A percentile compares a stretch with the other conserved stretches of the same genome.
Evolutionary conservation across 2,797 vertebrate genomes (phyloP).

Genomic region (Lates japonicus): DNA sequence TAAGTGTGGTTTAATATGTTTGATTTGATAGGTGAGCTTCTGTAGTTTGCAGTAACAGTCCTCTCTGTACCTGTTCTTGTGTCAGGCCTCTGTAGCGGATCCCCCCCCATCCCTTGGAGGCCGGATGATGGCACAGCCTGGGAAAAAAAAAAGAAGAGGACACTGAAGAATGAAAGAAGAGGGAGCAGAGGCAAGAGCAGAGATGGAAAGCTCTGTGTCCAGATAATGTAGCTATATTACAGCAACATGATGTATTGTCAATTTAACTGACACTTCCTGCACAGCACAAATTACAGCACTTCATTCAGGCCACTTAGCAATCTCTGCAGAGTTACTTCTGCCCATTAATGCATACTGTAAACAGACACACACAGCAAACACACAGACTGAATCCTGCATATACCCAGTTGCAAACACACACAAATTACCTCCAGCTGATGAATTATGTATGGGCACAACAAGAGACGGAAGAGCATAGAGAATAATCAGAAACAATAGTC

Average conservation of each 20-base stretch:
- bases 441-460: constrained; percentile 87
- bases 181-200: constrained; percentile 2
- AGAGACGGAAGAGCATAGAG: constrained; percentile 82
- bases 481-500: constrained; percentile 80
- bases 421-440: constrained; percentile 87
- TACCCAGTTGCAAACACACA: constrained; percentile 43
- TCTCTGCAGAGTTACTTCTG: constrained; percentile 56
- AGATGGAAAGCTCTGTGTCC: constrained; percentile 27
- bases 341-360: constrained; percentile 59
- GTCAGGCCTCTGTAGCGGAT: constrained; percentile 95
- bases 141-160: constrained; percentile 28
- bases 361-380: constrained; percentile 42
- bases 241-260: constrained; percentile 40
- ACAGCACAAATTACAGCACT: constrained; percentile 45
- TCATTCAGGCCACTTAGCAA: constrained; percentile 66
- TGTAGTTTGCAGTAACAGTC: neutral
- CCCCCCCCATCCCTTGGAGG: constrained; percentile 95
- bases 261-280: constrained; percentile 53
- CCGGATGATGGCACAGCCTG: constrained; percentile 94
- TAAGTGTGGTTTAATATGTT: constrained; percentile 1
- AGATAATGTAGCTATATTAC: constrained; percentile 48
- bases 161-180: constrained; percentile 17
- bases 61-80: constrained; percentile 87
- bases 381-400: constrained; percentile 26
- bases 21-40: neutral